These are phyloP conservation scores for Gephyroberyx darwinii DNA, from an alignment of 2,797 vertebrate genomes.

Conservation along the genomic window DNA sequence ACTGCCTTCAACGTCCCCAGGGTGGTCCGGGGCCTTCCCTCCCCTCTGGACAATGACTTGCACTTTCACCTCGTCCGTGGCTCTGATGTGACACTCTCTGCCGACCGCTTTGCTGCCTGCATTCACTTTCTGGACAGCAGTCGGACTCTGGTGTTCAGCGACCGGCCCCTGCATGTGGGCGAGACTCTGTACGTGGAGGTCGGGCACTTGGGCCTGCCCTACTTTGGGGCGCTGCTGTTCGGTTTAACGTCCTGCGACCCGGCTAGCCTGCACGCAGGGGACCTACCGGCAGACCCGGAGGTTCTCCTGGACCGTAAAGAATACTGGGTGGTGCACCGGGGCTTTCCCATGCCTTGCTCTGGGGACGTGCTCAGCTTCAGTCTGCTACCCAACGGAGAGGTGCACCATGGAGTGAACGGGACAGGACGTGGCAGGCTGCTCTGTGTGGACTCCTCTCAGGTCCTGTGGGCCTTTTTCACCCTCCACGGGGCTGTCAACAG, in stretches of 20 bases:
- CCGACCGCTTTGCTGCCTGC: constrained; percentile 91
- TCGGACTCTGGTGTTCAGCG: constrained; percentile 93
- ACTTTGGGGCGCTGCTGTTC: constrained; percentile 91
- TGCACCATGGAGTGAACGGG: constrained; percentile 93
- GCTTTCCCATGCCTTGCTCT: constrained; percentile 87
- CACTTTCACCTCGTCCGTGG: constrained; percentile 93
- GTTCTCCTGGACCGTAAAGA: constrained; percentile 96
- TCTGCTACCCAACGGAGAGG: constrained; percentile 91
- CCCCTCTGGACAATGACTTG: constrained; percentile 90
- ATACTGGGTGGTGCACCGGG: constrained; percentile 97
- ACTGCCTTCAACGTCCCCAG: constrained; percentile 58
- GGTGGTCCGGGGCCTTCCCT: constrained; percentile 72
- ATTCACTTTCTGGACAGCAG: constrained; percentile 94
- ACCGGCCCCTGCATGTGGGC: constrained; percentile 90
- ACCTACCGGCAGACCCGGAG: constrained; percentile 93
- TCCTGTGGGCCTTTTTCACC: constrained; percentile 96
- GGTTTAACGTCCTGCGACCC: constrained; percentile 98
- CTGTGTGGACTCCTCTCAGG: constrained; percentile 95
- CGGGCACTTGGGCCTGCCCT: constrained; percentile 91
- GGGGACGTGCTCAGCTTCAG: constrained; percentile 95
- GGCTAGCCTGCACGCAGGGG: constrained; percentile 86
- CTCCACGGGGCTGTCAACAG: constrained; percentile 94
- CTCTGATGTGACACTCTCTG: constrained; percentile 90
- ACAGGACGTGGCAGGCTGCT: constrained; percentile 90
- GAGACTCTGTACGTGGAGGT: constrained; percentile 95